Conservation (phyloP, 2,888 invertebrate species). For the Malacosoma neustria region DNA sequence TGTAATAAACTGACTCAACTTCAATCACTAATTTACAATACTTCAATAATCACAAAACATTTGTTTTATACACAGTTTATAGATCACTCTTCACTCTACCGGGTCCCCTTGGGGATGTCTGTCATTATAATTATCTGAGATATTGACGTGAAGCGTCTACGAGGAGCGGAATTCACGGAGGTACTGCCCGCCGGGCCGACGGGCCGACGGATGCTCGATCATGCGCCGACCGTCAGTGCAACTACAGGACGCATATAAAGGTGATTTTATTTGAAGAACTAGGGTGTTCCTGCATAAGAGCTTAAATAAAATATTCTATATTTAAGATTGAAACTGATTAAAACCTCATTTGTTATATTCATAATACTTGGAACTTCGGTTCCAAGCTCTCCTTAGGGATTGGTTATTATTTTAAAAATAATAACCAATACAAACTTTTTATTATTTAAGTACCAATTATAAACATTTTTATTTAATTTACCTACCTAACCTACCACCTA, state of each 20-base stretch:
- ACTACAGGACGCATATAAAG: slow-evolving; percentile 18
- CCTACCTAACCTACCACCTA: no score
- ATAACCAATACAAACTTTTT: no score
- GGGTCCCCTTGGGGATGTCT: slow-evolving; percentile 28
- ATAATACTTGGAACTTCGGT: no score
- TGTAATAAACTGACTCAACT: slow-evolving; percentile 7
- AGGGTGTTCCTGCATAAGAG: no score
- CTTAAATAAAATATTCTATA: no score
- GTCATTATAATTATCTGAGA: slow-evolving; percentile 28
- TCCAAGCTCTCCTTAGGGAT: no score
- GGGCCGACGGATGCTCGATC: slow-evolving; percentile 43
- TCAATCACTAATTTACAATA: slow-evolving; percentile 3
- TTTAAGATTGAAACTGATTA: no score
- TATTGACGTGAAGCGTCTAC: slow-evolving; percentile 26
- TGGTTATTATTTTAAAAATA: no score
- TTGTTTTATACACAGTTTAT: background rate
- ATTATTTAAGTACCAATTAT: no score
- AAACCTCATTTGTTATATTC: no score
- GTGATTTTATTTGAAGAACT: background rate
- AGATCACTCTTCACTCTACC: slow-evolving; percentile 21
- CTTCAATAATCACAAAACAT: background rate
- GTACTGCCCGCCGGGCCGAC: slow-evolving; percentile 38
- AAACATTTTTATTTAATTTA: no score
- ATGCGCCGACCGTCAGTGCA: slow-evolving; percentile 49
- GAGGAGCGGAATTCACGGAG: slow-evolving; percentile 25